phyloP scores from a whole-genome alignment of 1,140 invertebrate species.

The Caenorhabditis tropicalis region DNA sequence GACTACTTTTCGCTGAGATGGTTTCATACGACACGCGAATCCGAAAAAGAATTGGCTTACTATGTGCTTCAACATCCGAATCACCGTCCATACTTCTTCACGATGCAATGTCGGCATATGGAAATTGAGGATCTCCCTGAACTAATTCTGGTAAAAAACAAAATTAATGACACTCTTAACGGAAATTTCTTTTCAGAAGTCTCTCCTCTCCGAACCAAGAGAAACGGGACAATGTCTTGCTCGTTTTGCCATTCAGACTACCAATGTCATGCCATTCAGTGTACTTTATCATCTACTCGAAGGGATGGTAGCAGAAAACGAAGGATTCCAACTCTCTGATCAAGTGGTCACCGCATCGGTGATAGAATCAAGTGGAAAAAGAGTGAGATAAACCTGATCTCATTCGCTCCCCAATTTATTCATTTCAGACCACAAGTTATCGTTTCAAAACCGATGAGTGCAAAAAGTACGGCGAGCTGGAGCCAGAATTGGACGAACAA shows the following conservation, averaged over 20 bases:
- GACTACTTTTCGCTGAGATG: neutral
- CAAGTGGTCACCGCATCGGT: neutral
- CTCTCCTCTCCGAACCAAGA: neutral
- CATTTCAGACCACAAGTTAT: neutral
- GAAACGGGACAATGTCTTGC: neutral
- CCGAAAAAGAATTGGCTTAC: neutral
- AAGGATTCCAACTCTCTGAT: neutral
- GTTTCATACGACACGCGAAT: conserved; percentile 6
- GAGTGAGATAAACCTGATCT: neutral
- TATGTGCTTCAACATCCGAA: conserved; percentile 6
- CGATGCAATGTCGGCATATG: neutral
- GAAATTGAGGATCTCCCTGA: neutral
- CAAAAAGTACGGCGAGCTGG: conserved; percentile 3
- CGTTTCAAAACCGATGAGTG: neutral
- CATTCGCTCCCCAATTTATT: neutral
- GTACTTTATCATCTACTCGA: neutral
- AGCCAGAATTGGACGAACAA: neutral
- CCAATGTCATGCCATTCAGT: neutral
- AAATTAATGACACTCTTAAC: neutral
- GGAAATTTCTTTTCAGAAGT: neutral
- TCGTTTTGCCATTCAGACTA: neutral
- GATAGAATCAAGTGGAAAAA: neutral
- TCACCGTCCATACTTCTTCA: neutral
- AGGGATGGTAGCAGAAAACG: neutral
- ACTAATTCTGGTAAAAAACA: neutral